Base-by-base conservation (phyloP, 2,797 vertebrate genomes). In the Miichthys miiuy region DNA sequence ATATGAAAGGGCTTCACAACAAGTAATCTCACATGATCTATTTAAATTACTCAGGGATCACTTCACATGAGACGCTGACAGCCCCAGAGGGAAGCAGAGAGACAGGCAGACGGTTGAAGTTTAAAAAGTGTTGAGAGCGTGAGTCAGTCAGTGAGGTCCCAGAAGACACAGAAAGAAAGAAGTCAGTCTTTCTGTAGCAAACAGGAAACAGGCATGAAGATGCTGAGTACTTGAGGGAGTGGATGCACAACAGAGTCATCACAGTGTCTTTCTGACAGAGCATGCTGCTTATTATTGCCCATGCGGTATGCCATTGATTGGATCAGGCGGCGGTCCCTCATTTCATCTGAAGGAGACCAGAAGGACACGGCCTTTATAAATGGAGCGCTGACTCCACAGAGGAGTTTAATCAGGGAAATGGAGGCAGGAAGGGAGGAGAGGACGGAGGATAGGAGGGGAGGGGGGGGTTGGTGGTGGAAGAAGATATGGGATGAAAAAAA, bases 381-480 rank as follows among this genome's bases (percentile, higher is more conserved):
- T 86, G 30, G 68, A 74, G 75, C 72, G 41, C 75, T 72, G 81
- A 81, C 73, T 85, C 57, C 63, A 3, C 72, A 2, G 52, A 7
- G 69, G 8, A 68, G 58, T 91, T 93, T 92, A 93, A 94, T 93
- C 91, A 94, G 78, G 75, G 73, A 86, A 94, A 92, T 95, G 89
- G 89, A 92, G 54, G 72, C 76, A 81, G 85, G 76, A 70, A 73
- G 67, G 55, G 55, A 68, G 68, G 68, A 46, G 25, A 75, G 75
- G 77, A 64, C 6, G n/a, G 62, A 66, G 34, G 73, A 63, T 66
- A 50, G 1, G 52, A 64, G 48, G 60, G 62, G 52, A 54, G 6
- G 30, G 11, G 42, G 23, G 34, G 34, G 8, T 9, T 9, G 55
- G 68, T 34, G 75, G 73, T 42, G 16, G 57, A 64, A 68, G 74